Evolutionary conservation across 2,113 vertebrate species (phyloP), one percentile per base, ranked within the genome.

Genomic region (Rattus rattus): DNA sequence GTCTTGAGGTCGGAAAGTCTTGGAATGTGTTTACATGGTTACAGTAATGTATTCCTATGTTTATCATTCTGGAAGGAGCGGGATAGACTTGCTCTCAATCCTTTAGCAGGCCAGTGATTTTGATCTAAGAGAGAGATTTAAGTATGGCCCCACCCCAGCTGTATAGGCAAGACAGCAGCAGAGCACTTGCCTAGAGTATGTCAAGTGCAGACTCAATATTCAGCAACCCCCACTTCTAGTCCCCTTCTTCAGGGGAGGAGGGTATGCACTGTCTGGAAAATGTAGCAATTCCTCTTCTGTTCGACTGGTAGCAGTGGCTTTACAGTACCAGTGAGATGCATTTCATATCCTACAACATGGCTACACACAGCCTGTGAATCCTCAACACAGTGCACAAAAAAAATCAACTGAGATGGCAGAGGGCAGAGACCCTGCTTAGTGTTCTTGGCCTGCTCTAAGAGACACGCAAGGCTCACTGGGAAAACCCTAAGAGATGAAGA

Each of bases 401-500:
- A 2, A 94, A 84, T 28, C 33, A 80, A 61, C 1, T 6, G 12
- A 94, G 88, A 80, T 24, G 54, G 63, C 28, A 24, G 17, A 43
- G 26, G 43, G 88, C 33, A 33, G 67, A 10, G 83, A 92, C 69
- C 13, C 33, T 70, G 69, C 16, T 24, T 88, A 69, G 49, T 47
- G 81, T 30, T 9, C 10, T 43, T 59, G 65, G 47, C 59, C 73
- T 95, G 33, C 9, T 85, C 16, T 26, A n/a, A 26, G 49, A 83
- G 63, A 70, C 17, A 90, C 19, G 39, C 39, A 70, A 61, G 52
- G 93, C 69, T 87, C 75, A 92, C 94, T 13, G 52, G 24, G 69
- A 61, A 77, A 86, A 69, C 75, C 77, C 19, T 91, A 95, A 90
- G 26, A 59, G 26, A 91, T 47, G 43, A 69, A 88, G 49, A 83